phyloP scores from a whole-genome alignment of 2,797 vertebrate genomes.

The Malacoraja senta region DNA sequence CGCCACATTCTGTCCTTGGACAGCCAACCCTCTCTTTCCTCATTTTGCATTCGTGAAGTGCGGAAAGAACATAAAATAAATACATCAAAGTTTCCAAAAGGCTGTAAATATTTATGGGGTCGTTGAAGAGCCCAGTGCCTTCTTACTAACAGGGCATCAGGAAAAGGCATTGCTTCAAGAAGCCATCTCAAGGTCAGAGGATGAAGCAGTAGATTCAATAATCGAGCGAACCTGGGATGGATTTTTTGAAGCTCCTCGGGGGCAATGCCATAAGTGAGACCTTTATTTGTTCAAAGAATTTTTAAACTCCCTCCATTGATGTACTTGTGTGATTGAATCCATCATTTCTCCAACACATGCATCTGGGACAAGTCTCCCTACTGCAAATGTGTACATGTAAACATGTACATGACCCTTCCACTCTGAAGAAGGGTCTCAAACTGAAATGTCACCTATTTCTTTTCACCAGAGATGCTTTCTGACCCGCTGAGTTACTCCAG shows the following conservation, averaged over 20 bases:
- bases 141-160: conserved; percentile 14
- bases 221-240: neutral
- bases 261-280: neutral
- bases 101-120: conserved; percentile 38
- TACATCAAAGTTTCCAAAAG: conserved; percentile 18
- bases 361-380: neutral
- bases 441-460: no score
- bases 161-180: conserved; percentile 33
- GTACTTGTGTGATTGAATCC: no score
- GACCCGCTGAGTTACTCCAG: no score
- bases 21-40: conserved; percentile 3
- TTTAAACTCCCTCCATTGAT: neutral
- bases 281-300: neutral
- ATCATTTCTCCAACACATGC: neutral
- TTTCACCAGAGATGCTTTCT: no score
- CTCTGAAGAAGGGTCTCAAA: no score
- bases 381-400: neutral
- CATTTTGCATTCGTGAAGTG: conserved; percentile 32
- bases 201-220: conserved; percentile 24
- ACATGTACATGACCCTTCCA: neutral
- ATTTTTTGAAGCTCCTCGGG: neutral
- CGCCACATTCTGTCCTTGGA: conserved; percentile 11
- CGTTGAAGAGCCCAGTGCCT: conserved; percentile 32
- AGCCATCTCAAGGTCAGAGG: conserved; percentile 30
- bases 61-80: conserved; percentile 34